phyloP scores from a whole-genome alignment of 2,888 invertebrate genomes.

The Heliconius erato region DNA sequence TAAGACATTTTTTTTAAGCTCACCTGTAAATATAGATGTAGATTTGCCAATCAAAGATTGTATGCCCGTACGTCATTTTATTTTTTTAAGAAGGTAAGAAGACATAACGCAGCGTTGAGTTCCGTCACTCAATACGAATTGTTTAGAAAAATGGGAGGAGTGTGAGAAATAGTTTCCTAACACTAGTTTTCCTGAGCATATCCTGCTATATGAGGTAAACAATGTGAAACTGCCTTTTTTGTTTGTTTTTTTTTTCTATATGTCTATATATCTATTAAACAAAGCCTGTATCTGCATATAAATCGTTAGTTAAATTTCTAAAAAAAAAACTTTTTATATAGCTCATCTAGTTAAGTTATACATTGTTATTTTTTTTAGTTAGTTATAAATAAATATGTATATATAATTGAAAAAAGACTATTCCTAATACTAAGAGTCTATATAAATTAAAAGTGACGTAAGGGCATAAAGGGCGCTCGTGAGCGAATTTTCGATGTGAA shows the following conservation, averaged over 20 bases:
- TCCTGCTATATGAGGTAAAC: not conserved
- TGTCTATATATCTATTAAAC: not conserved
- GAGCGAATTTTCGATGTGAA: slow-evolving; percentile 62
- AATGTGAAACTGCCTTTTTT: not conserved
- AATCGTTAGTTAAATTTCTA: not conserved
- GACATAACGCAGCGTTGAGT: not conserved
- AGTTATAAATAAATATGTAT: not conserved
- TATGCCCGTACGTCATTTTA: slow-evolving; percentile 39
- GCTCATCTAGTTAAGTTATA: not conserved
- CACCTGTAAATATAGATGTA: slow-evolving; percentile 77
- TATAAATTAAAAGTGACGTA: slow-evolving; percentile 7
- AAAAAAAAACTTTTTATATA: not conserved
- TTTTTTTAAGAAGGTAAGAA: not conserved
- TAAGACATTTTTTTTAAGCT: slow-evolving; percentile 67
- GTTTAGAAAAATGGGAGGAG: not conserved
- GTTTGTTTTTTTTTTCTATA: not conserved
- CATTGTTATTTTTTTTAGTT: not conserved
- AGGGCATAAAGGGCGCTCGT: slow-evolving; percentile 54
- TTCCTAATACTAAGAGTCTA: slow-evolving; percentile 3
- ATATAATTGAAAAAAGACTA: not conserved
- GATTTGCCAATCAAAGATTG: slow-evolving; percentile 72
- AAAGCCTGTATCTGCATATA: not conserved
- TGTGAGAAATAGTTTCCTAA: not conserved
- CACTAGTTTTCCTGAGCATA: not conserved
- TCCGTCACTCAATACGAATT: not conserved